Evolutionary conservation across 2,888 invertebrate genomes (phyloP), one percentile per base, ranked within the genome.

Genomic region (Aspidiotus rigidus): DNA sequence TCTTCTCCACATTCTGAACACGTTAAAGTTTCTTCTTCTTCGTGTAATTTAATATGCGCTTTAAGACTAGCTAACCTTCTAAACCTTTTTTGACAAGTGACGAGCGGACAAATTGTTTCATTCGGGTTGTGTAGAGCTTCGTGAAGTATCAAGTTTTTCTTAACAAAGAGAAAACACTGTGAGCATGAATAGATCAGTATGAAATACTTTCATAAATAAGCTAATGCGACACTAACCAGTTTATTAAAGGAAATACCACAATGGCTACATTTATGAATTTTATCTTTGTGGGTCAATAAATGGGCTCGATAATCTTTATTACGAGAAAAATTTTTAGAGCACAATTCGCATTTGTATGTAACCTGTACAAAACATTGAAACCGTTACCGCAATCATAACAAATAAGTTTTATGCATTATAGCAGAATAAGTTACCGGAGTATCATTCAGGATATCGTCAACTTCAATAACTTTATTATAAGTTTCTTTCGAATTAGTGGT

Each of bases 1-100:
- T 84, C 83, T 73, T 85, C 84, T 6, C 83, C 83, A 76, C 85
- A 85, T 73, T 83, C 83, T 0, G 79, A 77, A 74, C 85, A 85
- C 73, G 82, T 80, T 13, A 85, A 77, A 73, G 79, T 82, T 73
- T 85, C 85, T 72, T 86, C 85, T 72, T 80, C 80, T 74, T 83
- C 81, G 72, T 86, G 85, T n/a, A 84, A 74, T 75, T 80, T 76
- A 72, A 85, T 79, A 74, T 86, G 85, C n/a, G 83, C 81, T 74
- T 84, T 85, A n/a, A 85, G 78, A 74, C 84, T 83, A 5, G 85
- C 85, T 66, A 84, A 76, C 39, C 85, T 78, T 0, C 81, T 79
- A 75, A 85, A 85, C 71, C 78, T 81, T 75, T 81, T 80, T 5
- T 83, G 81, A 74, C 85, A 85, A 56, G 82, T 81, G 0, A 84